phyloP scores from a whole-genome alignment of 1,140 invertebrate genomes.

The Drosophila seguyi region DNA sequence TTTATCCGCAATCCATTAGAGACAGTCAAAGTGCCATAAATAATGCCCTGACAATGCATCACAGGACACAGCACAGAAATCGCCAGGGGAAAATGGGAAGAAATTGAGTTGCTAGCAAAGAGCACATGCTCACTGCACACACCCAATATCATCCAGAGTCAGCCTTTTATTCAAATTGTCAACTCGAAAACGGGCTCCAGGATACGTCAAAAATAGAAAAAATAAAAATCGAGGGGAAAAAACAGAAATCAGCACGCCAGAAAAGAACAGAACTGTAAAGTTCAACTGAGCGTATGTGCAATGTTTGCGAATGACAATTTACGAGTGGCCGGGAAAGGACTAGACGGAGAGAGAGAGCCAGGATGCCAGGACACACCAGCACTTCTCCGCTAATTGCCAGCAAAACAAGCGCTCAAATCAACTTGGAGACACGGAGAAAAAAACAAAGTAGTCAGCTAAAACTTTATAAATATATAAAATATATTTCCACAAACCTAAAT shows the following conservation, averaged over 20 bases:
- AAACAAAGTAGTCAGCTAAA: not conserved
- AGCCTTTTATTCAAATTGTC: constrained; percentile 76
- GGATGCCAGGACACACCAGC: constrained; percentile 14
- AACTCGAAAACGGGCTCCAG: constrained; percentile 54
- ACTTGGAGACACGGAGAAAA: constrained; percentile 8
- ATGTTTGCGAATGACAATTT: constrained; percentile 80
- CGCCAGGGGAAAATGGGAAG: constrained; percentile 20
- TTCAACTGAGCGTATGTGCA: constrained; percentile 80
- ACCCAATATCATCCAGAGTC: constrained; percentile 4
- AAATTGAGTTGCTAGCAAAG: constrained; percentile 24
- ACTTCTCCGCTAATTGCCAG: constrained; percentile 64
- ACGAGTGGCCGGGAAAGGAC: constrained; percentile 45
- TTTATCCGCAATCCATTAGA: constrained; percentile 48
- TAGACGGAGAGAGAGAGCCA: not conserved
- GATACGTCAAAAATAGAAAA: not conserved
- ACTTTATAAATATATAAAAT: not conserved
- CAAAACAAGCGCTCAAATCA: constrained; percentile 44
- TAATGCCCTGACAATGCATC: constrained; percentile 37
- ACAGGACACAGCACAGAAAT: constrained; percentile 8
- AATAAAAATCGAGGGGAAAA: not conserved
- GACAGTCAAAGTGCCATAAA: constrained; percentile 48
- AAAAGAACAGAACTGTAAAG: constrained; percentile 63
- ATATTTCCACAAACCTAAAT: not conserved
- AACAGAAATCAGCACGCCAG: constrained; percentile 41
- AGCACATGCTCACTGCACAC: constrained; percentile 66